Evolutionary conservation across 2,888 invertebrate species (phyloP).

Genomic region (Willowsia nigromaculata): DNA sequence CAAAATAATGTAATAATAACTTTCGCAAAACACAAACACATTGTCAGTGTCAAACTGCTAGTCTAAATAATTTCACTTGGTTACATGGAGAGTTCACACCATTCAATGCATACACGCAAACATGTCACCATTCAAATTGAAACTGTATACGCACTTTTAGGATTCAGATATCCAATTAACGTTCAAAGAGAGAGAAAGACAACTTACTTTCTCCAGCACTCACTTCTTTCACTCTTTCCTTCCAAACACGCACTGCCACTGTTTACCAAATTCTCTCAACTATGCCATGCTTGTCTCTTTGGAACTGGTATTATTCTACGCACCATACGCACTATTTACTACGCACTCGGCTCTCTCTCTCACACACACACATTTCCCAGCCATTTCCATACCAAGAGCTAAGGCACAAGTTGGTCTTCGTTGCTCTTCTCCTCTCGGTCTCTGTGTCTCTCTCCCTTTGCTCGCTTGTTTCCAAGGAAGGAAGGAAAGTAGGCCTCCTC

Average conservation of each 20-base stretch:
- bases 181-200: background rate
- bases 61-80: background rate
- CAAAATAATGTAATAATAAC: too few species aligned
- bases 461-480: conserved; percentile 53
- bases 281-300: conserved; percentile 10
- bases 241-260: conserved; percentile 44
- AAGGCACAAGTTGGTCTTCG: conserved; percentile 54
- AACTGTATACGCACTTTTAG: background rate
- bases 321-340: conserved; percentile 53
- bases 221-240: background rate
- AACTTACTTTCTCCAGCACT: conserved; percentile 30
- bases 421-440: background rate
- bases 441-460: background rate
- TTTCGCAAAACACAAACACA: background rate
- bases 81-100: too few species aligned
- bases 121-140: background rate
- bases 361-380: background rate
- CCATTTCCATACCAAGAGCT: background rate
- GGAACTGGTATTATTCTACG: conserved; percentile 13
- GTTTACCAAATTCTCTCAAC: conserved; percentile 23
- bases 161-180: background rate
- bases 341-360: conserved; percentile 44
- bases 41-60: background rate
- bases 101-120: too few species aligned
- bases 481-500: conserved; percentile 61